Base-by-base conservation (phyloP, 2,797 vertebrate genomes). In the Microchirus variegatus region DNA sequence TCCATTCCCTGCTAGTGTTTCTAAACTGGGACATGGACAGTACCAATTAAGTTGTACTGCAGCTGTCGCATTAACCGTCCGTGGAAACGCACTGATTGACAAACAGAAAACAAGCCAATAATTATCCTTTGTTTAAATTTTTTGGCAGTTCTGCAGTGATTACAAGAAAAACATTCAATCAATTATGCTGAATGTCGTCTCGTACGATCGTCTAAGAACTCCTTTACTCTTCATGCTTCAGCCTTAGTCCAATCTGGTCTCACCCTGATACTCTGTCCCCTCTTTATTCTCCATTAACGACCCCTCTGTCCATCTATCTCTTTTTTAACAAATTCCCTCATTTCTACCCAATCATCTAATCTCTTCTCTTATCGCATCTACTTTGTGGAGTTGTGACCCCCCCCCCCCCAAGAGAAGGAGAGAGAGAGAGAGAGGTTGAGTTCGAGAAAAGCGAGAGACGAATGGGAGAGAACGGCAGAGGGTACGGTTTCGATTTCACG, bases 401-500 rank as follows among this genome's bases (percentile, higher is more conserved):
- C 46, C 15, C 42, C n/a, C 42, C 14, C 42, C 42, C 42, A n/a
- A n/a, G n/a, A n/a, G n/a, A n/a, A n/a, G 2, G 14, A 12, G 14
- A 10, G 1, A 8, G 15, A 70, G 37, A 61, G 56, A 38, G 53
- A 43, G 76, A 56, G 70, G 59, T 35, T 38, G 62, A 62, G 42
- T 55, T 5, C 10, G 53, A 63, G 52, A 67, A 37, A 40, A 42
- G 53, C 62, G 44, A 4, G 8, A 31, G 31, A 42, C 42, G 60
- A 57, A 14, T 18, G 35, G 26, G 53, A 60, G 68, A 57, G 53
- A 75, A 70, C 26, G 36, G 61, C 51, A 70, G 56, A 77, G 78
- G 81, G 72, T 79, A 76, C 67, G 73, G 88, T 85, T 89, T 91
- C 84, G 75, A 90, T 91, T 88, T 87, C 82, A 76, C 70, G 61